These are phyloP conservation scores for Axinella damicornis DNA, from an alignment of 37 sponge, comb jelly and placozoan species.

Conservation along the genomic window DNA sequence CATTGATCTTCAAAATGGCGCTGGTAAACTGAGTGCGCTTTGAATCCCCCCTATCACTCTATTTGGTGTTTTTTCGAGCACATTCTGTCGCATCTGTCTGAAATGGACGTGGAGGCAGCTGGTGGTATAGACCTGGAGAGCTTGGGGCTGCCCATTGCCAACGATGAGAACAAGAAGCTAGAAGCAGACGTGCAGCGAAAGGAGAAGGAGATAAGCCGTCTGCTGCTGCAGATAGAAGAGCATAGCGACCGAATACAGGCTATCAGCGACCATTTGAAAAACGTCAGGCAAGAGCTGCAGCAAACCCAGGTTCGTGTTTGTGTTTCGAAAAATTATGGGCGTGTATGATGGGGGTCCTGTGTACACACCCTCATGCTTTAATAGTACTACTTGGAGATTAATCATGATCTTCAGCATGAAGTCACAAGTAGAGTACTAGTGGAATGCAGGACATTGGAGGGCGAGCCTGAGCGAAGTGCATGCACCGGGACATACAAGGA, in stretches of 20 bases:
- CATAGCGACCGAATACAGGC: slow-evolving; percentile 81
- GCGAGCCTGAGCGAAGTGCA: too few relatives aligned
- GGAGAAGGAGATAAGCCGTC: slow-evolving; percentile 31
- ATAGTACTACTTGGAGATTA: too few relatives aligned
- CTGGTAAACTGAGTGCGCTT: too few relatives aligned
- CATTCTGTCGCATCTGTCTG: neutral
- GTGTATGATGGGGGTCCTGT: too few relatives aligned
- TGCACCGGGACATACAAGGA: too few relatives aligned
- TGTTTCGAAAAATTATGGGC: too few relatives aligned
- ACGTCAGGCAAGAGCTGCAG: slow-evolving; percentile 93
- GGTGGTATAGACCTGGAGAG: slow-evolving; percentile 19
- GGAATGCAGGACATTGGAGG: too few relatives aligned
- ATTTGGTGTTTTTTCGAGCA: too few relatives aligned
- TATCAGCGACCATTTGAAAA: slow-evolving; percentile 89
- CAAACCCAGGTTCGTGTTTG: slow-evolving; percentile 82
- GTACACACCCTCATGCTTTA: too few relatives aligned
- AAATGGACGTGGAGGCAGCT: slow-evolving; percentile 7
- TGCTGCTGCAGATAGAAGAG: slow-evolving; percentile 54
- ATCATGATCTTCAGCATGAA: too few relatives aligned
- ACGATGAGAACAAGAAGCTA: slow-evolving; percentile 83
- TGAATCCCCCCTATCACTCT: too few relatives aligned
- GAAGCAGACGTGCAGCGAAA: slow-evolving; percentile 66
- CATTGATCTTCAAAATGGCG: slow-evolving; percentile 2
- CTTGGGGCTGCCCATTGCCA: slow-evolving; percentile 76
- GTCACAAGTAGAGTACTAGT: too few relatives aligned